Conservation (phyloP, 2,113 vertebrate species). For the Rhinolophus ferrumequinum region DNA sequence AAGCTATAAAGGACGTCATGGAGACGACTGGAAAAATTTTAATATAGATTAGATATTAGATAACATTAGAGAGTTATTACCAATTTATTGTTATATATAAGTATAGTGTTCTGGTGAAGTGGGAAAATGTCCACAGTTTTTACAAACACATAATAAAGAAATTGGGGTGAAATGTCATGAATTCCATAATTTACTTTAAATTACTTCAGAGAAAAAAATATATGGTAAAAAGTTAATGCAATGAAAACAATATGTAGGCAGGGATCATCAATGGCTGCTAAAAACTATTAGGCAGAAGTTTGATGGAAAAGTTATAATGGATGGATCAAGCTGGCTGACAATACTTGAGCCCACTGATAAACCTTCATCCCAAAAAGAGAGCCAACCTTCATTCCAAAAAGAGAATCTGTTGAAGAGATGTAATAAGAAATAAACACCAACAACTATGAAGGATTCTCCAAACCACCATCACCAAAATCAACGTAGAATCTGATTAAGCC, state of each 20-base stretch:
- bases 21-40: background rate
- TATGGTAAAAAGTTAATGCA: background rate
- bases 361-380: background rate
- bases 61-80: background rate
- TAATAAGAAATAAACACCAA: background rate
- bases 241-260: background rate
- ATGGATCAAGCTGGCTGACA: background rate
- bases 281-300: background rate
- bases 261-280: background rate
- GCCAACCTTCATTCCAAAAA: background rate
- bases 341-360: background rate
- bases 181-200: conserved; percentile 8
- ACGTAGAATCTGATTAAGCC: background rate
- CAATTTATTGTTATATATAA: background rate
- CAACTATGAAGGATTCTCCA: background rate
- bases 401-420: background rate
- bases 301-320: background rate
- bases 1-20: background rate
- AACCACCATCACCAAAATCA: background rate
- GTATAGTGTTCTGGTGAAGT: background rate
- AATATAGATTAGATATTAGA: background rate
- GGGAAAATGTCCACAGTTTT: background rate
- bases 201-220: background rate
- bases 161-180: background rate
- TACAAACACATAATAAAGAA: conserved; percentile 7